Evolutionary conservation across 2,797 vertebrate genomes (phyloP), one percentile per base, ranked within the genome.

Genomic region (Ctenopoma multispine): DNA sequence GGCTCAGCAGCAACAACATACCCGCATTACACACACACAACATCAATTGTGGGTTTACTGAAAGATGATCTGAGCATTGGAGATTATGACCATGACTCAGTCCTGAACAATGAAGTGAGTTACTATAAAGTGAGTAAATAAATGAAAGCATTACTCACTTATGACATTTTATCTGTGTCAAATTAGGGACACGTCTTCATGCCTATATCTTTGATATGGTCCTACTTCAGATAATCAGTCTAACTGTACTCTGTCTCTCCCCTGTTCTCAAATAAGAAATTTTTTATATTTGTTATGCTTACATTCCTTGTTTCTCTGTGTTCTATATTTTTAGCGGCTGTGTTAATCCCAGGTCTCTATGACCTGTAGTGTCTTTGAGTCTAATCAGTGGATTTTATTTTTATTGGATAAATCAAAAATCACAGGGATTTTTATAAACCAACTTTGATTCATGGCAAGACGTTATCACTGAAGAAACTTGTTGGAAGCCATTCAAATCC

Each of bases 41-140:
- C 78, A 40, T 60, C 74, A 69, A 53, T 85, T 82, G 77, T 24
- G 69, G 74, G 79, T 68, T 86, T 66, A 73, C 51, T 73, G 82
- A 82, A 86, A 84, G 64, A 69, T 73, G 73, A 87, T 59, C 75
- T 34, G 46, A 55, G 47, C 47, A 50, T 3, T 38, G 58, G 68
- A 79, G 72, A 72, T 29, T 4, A 64, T 18, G 67, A 76, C 78
- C 60, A 10, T 12, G 84, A 87, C 68, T 89, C 84, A 49, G 23
- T 51, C 8, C 29, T 49, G 47, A 85, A 83, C 75, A 83, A 86
- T 73, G 68, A 62, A 20, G 53, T 61, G 51, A 67, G 58, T 44
- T 56, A n/a, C n/a, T n/a, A 8, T 67, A 24, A 62, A 23, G 56
- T 31, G 57, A 51, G 6, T 24, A 72, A 71, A 65, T 38, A 49